Evolutionary conservation across 2,888 invertebrate species (phyloP).

Genomic region (Agrotis puta): DNA sequence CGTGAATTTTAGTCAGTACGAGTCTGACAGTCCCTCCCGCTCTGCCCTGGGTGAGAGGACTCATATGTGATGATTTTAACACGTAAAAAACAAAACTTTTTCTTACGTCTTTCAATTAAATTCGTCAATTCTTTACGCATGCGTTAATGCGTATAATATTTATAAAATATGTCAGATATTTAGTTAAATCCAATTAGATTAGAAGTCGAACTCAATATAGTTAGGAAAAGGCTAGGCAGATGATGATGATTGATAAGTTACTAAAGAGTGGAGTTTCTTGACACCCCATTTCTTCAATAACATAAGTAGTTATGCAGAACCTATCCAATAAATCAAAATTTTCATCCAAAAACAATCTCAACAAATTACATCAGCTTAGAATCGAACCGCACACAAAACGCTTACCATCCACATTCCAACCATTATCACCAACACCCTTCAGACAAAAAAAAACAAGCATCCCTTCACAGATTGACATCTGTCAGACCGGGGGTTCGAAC

Average conservation of each 20-base stretch:
- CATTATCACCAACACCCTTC: slow-evolving; percentile 58
- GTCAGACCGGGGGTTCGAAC: slow-evolving; percentile 76
- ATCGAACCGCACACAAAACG: slow-evolving; percentile 46
- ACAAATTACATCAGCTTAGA: slow-evolving; percentile 61
- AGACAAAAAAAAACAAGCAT: slow-evolving; percentile 66
- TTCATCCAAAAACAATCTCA: slow-evolving; percentile 51
- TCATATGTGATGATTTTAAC: too few species aligned
- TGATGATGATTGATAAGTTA: not conserved
- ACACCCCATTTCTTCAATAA: not conserved
- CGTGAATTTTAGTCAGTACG: too few species aligned
- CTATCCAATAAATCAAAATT: not conserved
- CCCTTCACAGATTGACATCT: slow-evolving; percentile 87
- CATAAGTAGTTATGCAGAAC: not conserved
- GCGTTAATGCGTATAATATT: too few species aligned
- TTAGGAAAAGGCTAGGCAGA: not conserved
- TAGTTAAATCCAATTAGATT: not conserved
- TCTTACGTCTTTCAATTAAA: too few species aligned
- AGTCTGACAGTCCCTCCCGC: too few species aligned
- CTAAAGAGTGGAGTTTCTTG: fast-evolving
- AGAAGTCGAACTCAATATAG: not conserved
- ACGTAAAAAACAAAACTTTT: too few species aligned
- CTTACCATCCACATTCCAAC: slow-evolving; percentile 54
- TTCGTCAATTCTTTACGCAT: too few species aligned
- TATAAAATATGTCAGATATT: too few species aligned
- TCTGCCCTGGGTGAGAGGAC: too few species aligned